Percentiles rank a stretch among this genome's conserved stretches.
These are phyloP conservation scores for Watsonalla cultraria DNA, from an alignment of 2,888 invertebrate genomes.

Conservation along the genomic window DNA sequence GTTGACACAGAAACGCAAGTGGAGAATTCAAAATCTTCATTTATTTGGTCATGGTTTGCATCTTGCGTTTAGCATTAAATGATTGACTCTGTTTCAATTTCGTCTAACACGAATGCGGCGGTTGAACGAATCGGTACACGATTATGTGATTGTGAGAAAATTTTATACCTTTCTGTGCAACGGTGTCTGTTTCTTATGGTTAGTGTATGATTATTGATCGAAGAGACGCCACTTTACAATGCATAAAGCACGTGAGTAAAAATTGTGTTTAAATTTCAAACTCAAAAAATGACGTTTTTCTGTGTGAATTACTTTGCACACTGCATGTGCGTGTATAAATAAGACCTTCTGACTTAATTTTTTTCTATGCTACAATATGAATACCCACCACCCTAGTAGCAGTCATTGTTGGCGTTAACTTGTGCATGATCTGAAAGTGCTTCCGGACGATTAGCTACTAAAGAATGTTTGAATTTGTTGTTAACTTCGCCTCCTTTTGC, in stretches of 20 bases:
- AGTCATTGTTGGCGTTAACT: conserved; percentile 52
- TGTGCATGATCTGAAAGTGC: conserved; percentile 67
- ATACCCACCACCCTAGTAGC: conserved; percentile 63
- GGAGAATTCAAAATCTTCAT: conserved; percentile 73
- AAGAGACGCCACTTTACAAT: conserved; percentile 58
- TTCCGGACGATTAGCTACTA: conserved; percentile 72
- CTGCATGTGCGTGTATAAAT: too few species aligned
- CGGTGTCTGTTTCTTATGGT: conserved; percentile 52
- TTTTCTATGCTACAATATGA: conserved; percentile 24
- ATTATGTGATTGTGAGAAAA: conserved; percentile 76
- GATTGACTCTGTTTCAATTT: conserved; percentile 78
- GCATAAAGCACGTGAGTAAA: conserved; percentile 73
- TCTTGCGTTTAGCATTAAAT: conserved; percentile 75
- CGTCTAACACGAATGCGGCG: conserved; percentile 70
- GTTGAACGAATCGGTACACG: conserved; percentile 75
- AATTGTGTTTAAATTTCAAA: conserved; percentile 18
- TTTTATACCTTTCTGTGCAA: conserved; percentile 60
- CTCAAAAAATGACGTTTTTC: too few species aligned
- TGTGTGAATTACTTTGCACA: too few species aligned
- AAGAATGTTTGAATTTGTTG: conserved; percentile 75
- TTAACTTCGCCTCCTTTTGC: conserved; percentile 74
- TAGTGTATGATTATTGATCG: conserved; percentile 65
- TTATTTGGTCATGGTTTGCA: conserved; percentile 73
- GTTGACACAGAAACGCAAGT: conserved; percentile 75
- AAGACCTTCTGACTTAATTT: conserved; percentile 18